Evolutionary conservation across 2,797 vertebrate species (phyloP), one percentile per base, ranked within the genome.

Genomic region (Arnoldichthys spilopterus): DNA sequence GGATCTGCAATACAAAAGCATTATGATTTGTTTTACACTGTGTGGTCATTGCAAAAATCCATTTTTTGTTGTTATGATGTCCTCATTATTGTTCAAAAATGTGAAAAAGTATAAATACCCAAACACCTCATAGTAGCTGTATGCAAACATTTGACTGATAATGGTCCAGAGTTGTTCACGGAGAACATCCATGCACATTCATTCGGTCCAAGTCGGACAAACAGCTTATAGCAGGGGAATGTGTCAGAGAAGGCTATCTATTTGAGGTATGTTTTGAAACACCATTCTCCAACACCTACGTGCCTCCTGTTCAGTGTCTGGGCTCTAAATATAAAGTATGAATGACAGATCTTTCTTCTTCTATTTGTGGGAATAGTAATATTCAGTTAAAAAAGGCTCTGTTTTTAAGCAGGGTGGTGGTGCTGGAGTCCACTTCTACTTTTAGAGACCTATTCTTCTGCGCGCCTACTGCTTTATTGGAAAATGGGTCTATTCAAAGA

Each of bases 401-500:
- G 30, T 72, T 56, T 34, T n/a, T n/a, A 32, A 16, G 32, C 51
- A 24, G 69, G 69, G 18, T 37, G 69, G 49, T 8, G 56, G 6
- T 59, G 64, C 12, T 3, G 13, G 43, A 68, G 24, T 32, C 26
- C 6, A 4, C 9, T n/a, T 37, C 76, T 74, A 62, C 71, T 67
- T 72, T 69, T 73, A 73, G 70, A 79, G 51, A 18, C n/a, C 71
- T 72, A 63, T 54, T 63, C 61, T 63, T 58, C 68, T 30, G 24
- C 18, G 6, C n/a, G n/a, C 64, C 16, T 67, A 24, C 43, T 18
- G 28, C 54, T 68, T 13, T 49, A 71, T 70, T 64, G 63, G 43
- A 47, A 69, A 53, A 69, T 22, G 59, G 64, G 51, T 59, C 80
- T 74, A 78, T 78, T 82, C 70, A 78, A 71, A 78, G 30, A 47